Evolutionary conservation across 2,888 invertebrate genomes (phyloP), one percentile per base, ranked within the genome.

Genomic region (Oxycera nigricornis): DNA sequence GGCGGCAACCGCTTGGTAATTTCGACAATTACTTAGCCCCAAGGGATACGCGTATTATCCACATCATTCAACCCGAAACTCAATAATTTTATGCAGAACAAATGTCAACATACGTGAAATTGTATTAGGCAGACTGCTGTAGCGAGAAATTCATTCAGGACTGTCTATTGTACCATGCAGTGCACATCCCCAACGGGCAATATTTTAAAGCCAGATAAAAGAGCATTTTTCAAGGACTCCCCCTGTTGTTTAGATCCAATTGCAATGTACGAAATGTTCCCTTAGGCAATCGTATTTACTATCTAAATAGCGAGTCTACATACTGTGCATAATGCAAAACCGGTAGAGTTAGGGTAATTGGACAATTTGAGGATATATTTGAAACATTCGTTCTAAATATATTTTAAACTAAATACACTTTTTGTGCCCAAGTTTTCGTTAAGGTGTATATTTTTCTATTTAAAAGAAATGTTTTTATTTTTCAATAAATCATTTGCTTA

Each of bases 91-190:
- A 74, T 52, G 35, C 61, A 26, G 59, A 68, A 76, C 76, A 74
- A 76, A 76, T 76, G 76, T 76, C 76, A 76, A 74, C 74, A 74
- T 74, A 28, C 55, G 17, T 22, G 30, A 73, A 74, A 76, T 76
- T 68, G 55, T 72, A 73, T 76, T 76, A 74, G 30, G 39, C 11
- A 72, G 30, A n/a, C 26, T 28, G 50, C 20, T 31, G n/a, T 24
- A 11, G 11, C 31, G 20, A 31, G 52, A 30, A 30, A 30, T 68
- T 26, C 46, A 28, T 30, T 26, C 20, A n/a, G n/a, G 17, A 35
- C 28, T 70, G 28, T 14, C n/a, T 20, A 41, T 65, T 65, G 39
- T 31, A 31, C 30, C 3, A 52, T 55, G 55, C 20, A 20, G 55
- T 24, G 52, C 35, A 30, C 20, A 22, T 70, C 35, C 70, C 70